Percentiles rank a stretch among this genome's conserved stretches.
Conservation (phyloP, 2,113 vertebrate species). For the Pelecanus crispus region DNA sequence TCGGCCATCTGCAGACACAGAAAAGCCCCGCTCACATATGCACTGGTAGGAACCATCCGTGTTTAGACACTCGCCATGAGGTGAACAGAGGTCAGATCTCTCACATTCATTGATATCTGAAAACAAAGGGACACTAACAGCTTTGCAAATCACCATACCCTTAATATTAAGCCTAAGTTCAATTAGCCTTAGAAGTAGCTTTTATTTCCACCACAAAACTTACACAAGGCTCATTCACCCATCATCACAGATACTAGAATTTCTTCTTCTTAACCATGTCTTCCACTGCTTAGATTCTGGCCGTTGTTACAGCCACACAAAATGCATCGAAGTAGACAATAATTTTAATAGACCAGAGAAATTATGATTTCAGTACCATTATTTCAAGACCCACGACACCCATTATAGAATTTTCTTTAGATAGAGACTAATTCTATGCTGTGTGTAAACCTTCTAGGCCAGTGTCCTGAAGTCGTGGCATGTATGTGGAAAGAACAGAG, state of each 20-base stretch:
- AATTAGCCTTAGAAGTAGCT: neutral
- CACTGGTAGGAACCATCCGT: conserved; percentile 87
- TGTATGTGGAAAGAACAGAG: neutral
- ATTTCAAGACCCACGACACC: neutral
- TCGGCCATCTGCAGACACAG: conserved; percentile 69
- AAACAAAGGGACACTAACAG: neutral
- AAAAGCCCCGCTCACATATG: conserved; percentile 86
- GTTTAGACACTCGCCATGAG: conserved; percentile 88
- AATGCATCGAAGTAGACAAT: neutral
- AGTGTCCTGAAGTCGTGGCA: neutral
- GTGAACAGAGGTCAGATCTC: conserved; percentile 79
- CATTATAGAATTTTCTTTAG: neutral
- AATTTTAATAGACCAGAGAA: neutral
- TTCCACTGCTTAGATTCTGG: neutral
- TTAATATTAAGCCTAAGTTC: neutral
- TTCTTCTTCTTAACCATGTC: neutral
- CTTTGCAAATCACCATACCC: neutral
- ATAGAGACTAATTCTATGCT: neutral
- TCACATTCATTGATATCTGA: conserved; percentile 93
- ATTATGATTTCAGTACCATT: neutral
- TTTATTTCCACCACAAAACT: neutral
- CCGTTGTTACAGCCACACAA: neutral
- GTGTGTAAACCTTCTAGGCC: neutral
- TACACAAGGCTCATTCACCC: neutral
- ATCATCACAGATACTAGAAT: neutral